These are phyloP conservation scores for Acipenser ruthenus DNA, from an alignment of 2,797 vertebrate genomes.

Conservation along the genomic window DNA sequence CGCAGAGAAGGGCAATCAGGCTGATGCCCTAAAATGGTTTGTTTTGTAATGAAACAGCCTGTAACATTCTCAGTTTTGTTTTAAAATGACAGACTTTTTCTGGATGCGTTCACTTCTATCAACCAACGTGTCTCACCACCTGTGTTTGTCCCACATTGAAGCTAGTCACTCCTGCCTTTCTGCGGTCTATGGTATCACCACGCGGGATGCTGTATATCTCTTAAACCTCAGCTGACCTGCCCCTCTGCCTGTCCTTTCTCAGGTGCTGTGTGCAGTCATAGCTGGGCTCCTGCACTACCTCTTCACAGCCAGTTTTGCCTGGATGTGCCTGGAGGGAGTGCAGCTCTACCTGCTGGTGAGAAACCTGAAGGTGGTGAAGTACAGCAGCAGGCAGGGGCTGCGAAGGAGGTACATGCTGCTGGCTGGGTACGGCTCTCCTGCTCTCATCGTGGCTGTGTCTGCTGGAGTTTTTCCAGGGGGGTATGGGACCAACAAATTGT, in stretches of 20 bases:
- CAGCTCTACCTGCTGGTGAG: slow-evolving; percentile 29
- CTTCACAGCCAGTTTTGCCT: slow-evolving; percentile 29
- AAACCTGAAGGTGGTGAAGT: slow-evolving; percentile 20
- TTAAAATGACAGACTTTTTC: no score
- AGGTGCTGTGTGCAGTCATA: slow-evolving; percentile 13
- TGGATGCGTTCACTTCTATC: no score
- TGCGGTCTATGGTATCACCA: no score
- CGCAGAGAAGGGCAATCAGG: no score
- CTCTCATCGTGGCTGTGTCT: slow-evolving; percentile 22
- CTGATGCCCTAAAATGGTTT: no score
- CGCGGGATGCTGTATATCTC: no score
- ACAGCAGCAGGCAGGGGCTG: slow-evolving; percentile 10
- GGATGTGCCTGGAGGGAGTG: slow-evolving; percentile 32
- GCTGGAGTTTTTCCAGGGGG: slow-evolving; percentile 13
- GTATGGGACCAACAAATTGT: slow-evolving; percentile 15
- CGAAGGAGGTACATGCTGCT: slow-evolving; percentile 14
- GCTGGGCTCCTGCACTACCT: slow-evolving; percentile 29
- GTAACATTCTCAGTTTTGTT: no score
- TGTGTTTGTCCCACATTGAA: no score
- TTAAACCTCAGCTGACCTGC: no score
- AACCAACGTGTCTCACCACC: no score
- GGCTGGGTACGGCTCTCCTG: slow-evolving; percentile 25
- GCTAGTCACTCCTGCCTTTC: no score
- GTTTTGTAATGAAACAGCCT: no score
- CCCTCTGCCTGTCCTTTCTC: neutral